phyloP scores from a whole-genome alignment of 64 coral and sea anemone genomes.

The Stylophora pistillata region DNA sequence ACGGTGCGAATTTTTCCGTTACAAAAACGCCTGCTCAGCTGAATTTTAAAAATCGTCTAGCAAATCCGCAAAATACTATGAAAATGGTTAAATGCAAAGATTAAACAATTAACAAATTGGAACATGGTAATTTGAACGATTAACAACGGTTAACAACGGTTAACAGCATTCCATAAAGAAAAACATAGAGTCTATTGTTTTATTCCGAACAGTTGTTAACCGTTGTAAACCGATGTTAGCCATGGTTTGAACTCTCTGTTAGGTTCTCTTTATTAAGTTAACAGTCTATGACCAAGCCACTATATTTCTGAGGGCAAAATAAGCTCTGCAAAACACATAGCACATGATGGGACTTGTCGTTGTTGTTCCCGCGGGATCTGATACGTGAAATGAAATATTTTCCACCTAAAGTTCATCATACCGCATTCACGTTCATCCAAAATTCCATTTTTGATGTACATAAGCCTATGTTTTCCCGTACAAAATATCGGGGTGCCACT shows the following conservation, averaged over 20 bases:
- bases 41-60: no score
- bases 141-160: no score
- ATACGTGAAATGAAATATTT: conserved; percentile 33
- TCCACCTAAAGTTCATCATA: conserved; percentile 47
- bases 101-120: no score
- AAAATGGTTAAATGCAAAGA: no score
- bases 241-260: neutral
- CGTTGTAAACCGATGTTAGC: neutral
- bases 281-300: neutral
- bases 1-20: no score
- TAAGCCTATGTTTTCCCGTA: conserved; percentile 27
- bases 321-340: conserved; percentile 35
- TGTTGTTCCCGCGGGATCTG: conserved; percentile 30
- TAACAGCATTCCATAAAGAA: no score
- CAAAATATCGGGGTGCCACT: conserved; percentile 44
- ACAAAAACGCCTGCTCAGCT: no score
- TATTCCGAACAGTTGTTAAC: no score
- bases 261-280: neutral
- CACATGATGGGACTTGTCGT: conserved; percentile 17
- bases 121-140: no score
- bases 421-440: conserved; percentile 37
- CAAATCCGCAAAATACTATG: no score
- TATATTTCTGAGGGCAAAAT: conserved; percentile 18
- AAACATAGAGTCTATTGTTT: no score
- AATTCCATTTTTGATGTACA: conserved; percentile 42